Evolutionary conservation across 1,140 invertebrate species (phyloP).

Genomic region (Formica selysi): DNA sequence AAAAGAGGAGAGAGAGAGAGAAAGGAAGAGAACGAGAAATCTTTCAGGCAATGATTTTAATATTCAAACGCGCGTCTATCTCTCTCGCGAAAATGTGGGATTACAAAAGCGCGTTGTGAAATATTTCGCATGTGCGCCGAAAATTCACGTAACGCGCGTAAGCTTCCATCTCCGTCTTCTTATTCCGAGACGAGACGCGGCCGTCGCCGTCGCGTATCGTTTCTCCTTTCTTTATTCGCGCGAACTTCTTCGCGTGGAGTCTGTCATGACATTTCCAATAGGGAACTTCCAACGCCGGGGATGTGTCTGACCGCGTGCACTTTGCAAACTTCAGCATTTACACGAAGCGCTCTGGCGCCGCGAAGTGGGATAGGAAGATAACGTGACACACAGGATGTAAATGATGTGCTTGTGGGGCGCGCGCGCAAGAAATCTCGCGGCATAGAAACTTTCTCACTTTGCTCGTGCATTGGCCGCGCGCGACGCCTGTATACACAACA

Average conservation of each 20-base stretch:
- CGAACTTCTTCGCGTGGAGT: slow-evolving; percentile 18
- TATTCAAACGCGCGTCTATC: slow-evolving; percentile 43
- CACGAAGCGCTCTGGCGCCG: slow-evolving; percentile 6
- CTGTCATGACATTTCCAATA: slow-evolving; percentile 63
- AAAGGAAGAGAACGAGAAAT: slow-evolving; percentile 11
- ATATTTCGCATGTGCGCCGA: slow-evolving; percentile 52
- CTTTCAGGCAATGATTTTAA: slow-evolving; percentile 55
- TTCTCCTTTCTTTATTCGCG: slow-evolving; percentile 18
- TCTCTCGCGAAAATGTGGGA: slow-evolving; percentile 4
- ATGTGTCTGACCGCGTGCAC: slow-evolving; percentile 62
- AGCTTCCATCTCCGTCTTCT: not conserved
- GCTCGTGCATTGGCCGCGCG: slow-evolving; percentile 26
- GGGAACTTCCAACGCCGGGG: slow-evolving; percentile 20
- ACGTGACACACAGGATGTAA: slow-evolving; percentile 71
- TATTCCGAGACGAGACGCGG: not conserved
- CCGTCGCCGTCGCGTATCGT: not conserved
- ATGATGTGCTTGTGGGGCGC: slow-evolving; percentile 56
- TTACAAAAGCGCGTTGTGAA: slow-evolving; percentile 1
- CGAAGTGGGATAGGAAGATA: slow-evolving; percentile 66
- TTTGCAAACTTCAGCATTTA: slow-evolving; percentile 53
- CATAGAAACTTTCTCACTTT: slow-evolving; percentile 78
- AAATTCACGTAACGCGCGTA: slow-evolving; percentile 1
- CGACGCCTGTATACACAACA: not conserved
- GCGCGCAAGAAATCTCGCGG: slow-evolving; percentile 64
- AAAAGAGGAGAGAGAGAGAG: not conserved